Conservation (phyloP, 2,888 invertebrate genomes). For the Lycaena phlaeas region DNA sequence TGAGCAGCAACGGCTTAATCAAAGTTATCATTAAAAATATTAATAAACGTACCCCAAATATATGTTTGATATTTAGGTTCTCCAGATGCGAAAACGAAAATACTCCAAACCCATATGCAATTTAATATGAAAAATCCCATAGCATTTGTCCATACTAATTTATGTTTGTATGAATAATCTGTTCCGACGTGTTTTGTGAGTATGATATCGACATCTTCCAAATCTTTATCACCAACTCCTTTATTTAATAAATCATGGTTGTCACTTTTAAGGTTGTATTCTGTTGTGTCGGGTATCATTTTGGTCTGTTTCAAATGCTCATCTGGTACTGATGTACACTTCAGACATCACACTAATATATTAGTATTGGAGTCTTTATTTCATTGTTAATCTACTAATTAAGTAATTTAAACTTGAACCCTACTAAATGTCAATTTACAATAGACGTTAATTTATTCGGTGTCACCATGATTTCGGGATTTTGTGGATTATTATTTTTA, state of each 20-base stretch:
- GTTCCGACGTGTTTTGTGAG: slow-evolving; percentile 34
- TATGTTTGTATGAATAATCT: slow-evolving; percentile 47
- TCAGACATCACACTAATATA: too few relatives aligned
- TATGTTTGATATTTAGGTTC: slow-evolving; percentile 28
- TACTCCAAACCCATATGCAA: slow-evolving; percentile 59
- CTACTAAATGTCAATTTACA: too few relatives aligned
- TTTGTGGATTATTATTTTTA: too few relatives aligned
- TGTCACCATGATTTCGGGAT: too few relatives aligned
- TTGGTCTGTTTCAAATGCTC: background rate
- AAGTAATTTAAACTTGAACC: slow-evolving; percentile 1
- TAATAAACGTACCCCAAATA: slow-evolving; percentile 43
- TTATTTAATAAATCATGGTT: background rate
- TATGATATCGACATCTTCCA: slow-evolving; percentile 12
- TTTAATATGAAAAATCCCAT: slow-evolving; percentile 74
- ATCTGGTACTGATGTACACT: background rate
- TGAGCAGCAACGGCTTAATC: too few relatives aligned
- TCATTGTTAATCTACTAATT: too few relatives aligned
- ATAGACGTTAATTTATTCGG: too few relatives aligned
- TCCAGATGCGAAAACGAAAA: slow-evolving; percentile 32
- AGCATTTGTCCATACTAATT: slow-evolving; percentile 76
- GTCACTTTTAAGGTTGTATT: background rate
- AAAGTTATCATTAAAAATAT: too few relatives aligned
- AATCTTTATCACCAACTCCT: background rate
- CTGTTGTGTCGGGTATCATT: slow-evolving; percentile 1
- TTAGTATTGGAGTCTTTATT: too few relatives aligned